Percentiles rank a stretch among this genome's conserved stretches.
phyloP scores from a whole-genome alignment of 2,888 invertebrate genomes.

The Gymnocheta viridis region DNA sequence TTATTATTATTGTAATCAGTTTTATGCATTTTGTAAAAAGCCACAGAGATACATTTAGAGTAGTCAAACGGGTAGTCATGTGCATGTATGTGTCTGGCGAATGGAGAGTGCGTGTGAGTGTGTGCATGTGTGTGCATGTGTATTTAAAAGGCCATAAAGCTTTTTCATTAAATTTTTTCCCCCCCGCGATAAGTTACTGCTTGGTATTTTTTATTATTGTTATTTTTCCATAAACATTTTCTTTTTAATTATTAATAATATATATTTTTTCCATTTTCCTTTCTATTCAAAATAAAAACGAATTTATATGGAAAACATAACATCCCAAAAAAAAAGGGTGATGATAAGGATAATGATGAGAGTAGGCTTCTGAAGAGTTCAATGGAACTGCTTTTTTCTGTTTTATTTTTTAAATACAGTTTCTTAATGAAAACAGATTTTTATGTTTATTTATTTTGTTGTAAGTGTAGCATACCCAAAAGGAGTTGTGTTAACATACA shows the following conservation, averaged over 20 bases:
- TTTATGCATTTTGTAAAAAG: conserved; percentile 80
- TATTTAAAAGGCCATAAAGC: conserved; percentile 61
- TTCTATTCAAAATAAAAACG: background rate
- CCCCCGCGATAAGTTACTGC: conserved; percentile 52
- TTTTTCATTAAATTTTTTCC: conserved; percentile 42
- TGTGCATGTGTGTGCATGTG: background rate
- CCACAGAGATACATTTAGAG: conserved; percentile 74
- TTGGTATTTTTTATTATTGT: conserved; percentile 39
- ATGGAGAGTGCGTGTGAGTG: background rate
- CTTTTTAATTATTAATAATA: conserved; percentile 70
- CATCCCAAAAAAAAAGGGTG: conserved; percentile 54
- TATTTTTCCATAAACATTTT: conserved; percentile 66
- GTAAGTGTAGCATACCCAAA: conserved; percentile 37
- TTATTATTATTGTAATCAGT: conserved; percentile 81
- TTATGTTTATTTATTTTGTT: conserved; percentile 29
- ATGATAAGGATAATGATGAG: conserved; percentile 53
- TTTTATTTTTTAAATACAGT: background rate
- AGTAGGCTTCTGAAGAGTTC: conserved; percentile 51
- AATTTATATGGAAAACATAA: conserved; percentile 18
- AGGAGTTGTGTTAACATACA: conserved; percentile 52
- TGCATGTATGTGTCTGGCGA: background rate
- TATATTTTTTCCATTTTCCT: conserved; percentile 20
- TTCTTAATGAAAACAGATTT: conserved; percentile 40
- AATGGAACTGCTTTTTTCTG: conserved; percentile 36
- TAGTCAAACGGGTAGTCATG: conserved; percentile 10